A percentile compares a stretch with the other conserved stretches of the same genome.
These are phyloP conservation scores for Semaprochilodus insignis DNA, from an alignment of 2,797 vertebrate species.

Conservation along the genomic window DNA sequence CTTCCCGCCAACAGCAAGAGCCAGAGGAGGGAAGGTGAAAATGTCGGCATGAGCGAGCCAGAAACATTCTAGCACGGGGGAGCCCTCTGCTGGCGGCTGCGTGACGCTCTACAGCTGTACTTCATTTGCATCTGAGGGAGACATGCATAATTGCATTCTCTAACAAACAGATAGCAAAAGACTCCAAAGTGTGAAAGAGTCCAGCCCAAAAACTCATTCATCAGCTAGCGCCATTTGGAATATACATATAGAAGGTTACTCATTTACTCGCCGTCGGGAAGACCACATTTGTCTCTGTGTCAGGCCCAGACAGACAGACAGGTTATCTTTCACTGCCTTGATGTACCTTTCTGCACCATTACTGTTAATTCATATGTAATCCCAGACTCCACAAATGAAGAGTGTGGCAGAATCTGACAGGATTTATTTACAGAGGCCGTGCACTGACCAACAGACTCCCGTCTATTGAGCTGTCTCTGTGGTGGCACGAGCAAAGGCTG, in stretches of 20 bases:
- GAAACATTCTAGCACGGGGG: constrained; percentile 14
- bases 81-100: constrained; percentile 51
- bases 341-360: not conserved
- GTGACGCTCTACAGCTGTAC: not conserved
- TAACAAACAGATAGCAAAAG: constrained; percentile 21
- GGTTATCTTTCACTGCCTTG: not conserved
- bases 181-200: not conserved
- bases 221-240: not conserved
- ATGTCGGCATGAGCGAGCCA: not conserved
- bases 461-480: not conserved
- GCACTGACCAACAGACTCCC: constrained; percentile 10
- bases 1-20: constrained; percentile 11
- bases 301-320: not conserved
- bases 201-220: not conserved
- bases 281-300: not conserved
- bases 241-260: not conserved
- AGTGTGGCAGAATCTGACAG: not conserved
- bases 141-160: constrained; percentile 22
- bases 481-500: constrained; percentile 24
- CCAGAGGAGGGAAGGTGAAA: not conserved
- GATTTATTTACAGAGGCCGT: not conserved
- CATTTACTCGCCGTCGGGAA: not conserved
- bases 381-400: not conserved
- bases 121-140: constrained; percentile 14
- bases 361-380: not conserved